Evolutionary conservation across 2,797 vertebrate species (phyloP).

Genomic region (Chromobotia macracanthus): DNA sequence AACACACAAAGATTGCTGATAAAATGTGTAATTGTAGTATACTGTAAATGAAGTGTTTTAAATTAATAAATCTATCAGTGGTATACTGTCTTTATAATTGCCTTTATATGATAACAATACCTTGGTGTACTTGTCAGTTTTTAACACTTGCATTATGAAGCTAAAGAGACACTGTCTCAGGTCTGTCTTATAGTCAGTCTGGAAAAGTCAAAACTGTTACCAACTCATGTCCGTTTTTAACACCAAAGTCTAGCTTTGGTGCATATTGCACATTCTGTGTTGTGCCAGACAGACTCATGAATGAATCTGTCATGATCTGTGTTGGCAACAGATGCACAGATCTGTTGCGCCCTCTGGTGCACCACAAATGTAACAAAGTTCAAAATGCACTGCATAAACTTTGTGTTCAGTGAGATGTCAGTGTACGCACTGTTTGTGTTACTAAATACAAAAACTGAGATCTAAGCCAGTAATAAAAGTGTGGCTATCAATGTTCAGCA

Average conservation of each 20-base stretch:
- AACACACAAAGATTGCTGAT: background rate
- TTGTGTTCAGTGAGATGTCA: background rate
- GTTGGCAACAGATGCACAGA: background rate
- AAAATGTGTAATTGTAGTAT: background rate
- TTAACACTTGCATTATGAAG: background rate
- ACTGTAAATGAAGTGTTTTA: background rate
- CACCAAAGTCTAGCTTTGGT: background rate
- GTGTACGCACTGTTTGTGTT: background rate
- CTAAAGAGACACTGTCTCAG: background rate
- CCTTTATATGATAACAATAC: background rate
- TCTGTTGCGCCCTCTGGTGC: conserved; percentile 54
- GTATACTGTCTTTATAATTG: too few relatives aligned
- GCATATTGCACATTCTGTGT: background rate
- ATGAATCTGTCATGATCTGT: background rate
- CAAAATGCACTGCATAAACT: background rate
- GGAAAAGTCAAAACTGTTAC: background rate
- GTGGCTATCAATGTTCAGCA: background rate
- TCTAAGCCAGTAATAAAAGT: too few relatives aligned
- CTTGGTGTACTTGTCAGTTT: background rate
- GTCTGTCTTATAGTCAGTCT: background rate
- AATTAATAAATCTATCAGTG: too few relatives aligned
- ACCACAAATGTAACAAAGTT: background rate
- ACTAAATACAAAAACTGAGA: too few relatives aligned
- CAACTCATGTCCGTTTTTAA: background rate
- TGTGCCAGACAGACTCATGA: background rate